Evolutionary conservation across 1,140 invertebrate genomes (phyloP), one percentile per base, ranked within the genome.

Genomic region (Euwallacea similis): DNA sequence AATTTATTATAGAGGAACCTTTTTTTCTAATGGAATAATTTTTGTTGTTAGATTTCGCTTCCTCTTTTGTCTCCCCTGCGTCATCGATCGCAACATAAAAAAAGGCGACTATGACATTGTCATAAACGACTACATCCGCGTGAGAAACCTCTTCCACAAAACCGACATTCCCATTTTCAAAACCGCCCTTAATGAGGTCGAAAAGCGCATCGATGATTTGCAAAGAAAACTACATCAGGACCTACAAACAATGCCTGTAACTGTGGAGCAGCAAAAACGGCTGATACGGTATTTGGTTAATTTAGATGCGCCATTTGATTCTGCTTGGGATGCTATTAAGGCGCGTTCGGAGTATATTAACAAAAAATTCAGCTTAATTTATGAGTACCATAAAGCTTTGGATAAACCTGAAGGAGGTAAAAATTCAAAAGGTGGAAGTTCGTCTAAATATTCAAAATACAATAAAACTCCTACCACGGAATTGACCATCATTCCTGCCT

Each of bases 51-150:
- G 71, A 66, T 95, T 93, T 80, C 86, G 87, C 72, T 99, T 99
- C 82, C 87, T 99, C 0, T 98, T 99, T 81, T 96, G 97, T 80
- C 86, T 99, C 72, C 96, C 97, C 0, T 90, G 93, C 43, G 93
- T 91, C 62, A 98, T 99, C 65, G 95, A 98, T 74, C 91, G 90
- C 67, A 97, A 97, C 77, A 96, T 99, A 70, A 88, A 92, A 75
- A 92, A 93, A 78, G 95, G 94, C 58, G 97, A 99, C 79, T 99
- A 97, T 81, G 96, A 98, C 82, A 88, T 97, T 21, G 94, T 99
- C 16, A 97, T 99, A 63, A 99, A 98, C 81, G 98, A 99, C 82
- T 99, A 98, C 81, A 91, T 94, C 0, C 87, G 97, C 78, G 97
- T 96, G 6, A 97, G 96, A 79, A 96, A 97, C 80, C 85, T 99